Base-by-base conservation (phyloP, 2,797 vertebrate species). In the Phalloptychus januarius region DNA sequence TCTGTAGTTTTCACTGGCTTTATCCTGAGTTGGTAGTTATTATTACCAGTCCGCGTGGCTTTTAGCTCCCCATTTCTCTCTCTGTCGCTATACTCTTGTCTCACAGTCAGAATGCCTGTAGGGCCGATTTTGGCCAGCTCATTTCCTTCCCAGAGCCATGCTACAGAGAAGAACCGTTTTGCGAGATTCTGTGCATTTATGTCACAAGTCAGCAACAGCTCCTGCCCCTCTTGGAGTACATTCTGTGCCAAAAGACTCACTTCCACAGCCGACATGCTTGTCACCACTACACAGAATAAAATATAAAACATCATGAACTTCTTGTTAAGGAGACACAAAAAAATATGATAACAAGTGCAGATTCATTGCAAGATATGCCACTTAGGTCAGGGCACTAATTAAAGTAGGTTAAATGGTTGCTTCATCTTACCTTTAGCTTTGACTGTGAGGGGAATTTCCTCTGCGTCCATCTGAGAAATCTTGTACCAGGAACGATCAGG, bases 401-500 rank as follows among this genome's bases (percentile, higher is more conserved):
- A 48, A 20, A 71, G 50, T n/a, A 42, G 54, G 71, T 58, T 20
- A 36, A 36, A 13, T 2, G 11, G 54, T 75, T 25, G 5, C 38
- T 5, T 72, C n/a, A 69, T 83, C 94, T 95, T 84, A 98, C 97
- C 96, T 90, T 81, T 88, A 50, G 80, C 71, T 83, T 87, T 93
- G 80, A 96, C 86, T 12, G 63, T 82, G 65, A 96, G 63, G 1
- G 18, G 16, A 4, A 83, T 89, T 38, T 81, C 25, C 56, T 78
- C 69, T 0, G 96, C 92, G 23, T 83, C 75, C 83, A 95, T 97
- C 79, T 81, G 75, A 7, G 94, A 77, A 50, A 98, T 97, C 11
- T 80, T 5, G 83, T 92, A 91, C 96, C 96, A 96, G 76, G 94
- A 92, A 11, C 83, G 89, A 86, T 96, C 95, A 1, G 94, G 93